Conservation (phyloP, 2,113 vertebrate species). For the Cervus canadensis region DNA sequence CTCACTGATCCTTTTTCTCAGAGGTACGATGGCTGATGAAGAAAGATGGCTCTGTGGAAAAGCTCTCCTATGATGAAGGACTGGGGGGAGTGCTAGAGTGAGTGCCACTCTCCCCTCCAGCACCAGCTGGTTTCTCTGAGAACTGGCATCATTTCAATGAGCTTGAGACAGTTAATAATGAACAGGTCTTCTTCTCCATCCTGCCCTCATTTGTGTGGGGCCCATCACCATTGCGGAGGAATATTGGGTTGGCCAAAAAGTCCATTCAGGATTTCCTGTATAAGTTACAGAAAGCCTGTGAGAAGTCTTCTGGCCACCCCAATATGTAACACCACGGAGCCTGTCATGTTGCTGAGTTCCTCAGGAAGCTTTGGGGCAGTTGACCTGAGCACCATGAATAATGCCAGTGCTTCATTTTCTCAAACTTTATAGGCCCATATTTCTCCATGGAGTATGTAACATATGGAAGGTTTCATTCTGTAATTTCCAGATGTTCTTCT, state of each 20-base stretch:
- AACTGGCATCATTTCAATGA: not conserved
- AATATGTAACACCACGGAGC: not conserved
- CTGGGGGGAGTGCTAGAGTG: not conserved
- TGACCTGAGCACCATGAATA: not conserved
- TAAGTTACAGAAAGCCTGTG: not conserved
- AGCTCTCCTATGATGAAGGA: not conserved
- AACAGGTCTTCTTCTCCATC: not conserved
- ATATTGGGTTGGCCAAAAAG: not conserved
- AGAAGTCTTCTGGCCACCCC: not conserved
- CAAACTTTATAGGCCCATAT: not conserved
- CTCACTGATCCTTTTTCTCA: not conserved
- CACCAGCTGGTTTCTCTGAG: not conserved
- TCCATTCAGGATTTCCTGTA: not conserved
- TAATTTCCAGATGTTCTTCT: conserved; percentile 44
- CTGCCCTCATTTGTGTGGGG: not conserved
- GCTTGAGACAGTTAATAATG: not conserved
- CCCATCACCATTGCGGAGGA: not conserved
- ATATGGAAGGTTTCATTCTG: not conserved
- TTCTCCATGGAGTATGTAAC: not conserved
- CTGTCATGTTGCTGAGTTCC: not conserved
- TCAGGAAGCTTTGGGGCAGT: not conserved
- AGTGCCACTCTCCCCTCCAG: not conserved
- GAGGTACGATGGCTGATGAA: not conserved
- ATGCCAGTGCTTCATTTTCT: not conserved
- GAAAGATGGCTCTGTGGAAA: not conserved